Percentiles rank a stretch among this genome's conserved stretches.
Conservation (phyloP, 2,797 vertebrate species). For the Cygnus olor region DNA sequence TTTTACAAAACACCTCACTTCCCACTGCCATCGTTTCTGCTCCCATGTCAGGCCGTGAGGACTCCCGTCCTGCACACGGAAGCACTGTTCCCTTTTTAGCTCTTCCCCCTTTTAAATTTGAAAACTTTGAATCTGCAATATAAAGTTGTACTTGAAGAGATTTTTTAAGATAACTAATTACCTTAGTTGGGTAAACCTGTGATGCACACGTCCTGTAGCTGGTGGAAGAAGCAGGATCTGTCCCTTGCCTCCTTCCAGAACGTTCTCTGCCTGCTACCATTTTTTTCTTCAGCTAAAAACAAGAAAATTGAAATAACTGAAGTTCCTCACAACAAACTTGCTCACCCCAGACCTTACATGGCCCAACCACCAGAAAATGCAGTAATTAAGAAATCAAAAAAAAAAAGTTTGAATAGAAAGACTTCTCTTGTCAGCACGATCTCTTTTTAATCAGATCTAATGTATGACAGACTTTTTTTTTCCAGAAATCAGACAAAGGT, state of each 20-base stretch:
- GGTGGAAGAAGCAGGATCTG: not conserved
- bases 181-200: not conserved
- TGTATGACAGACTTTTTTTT: not conserved
- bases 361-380: not conserved
- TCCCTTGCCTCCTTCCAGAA: not conserved
- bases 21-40: not conserved
- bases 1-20: not conserved
- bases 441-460: not conserved
- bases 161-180: not conserved
- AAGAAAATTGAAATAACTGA: not conserved
- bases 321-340: not conserved
- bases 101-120: not conserved
- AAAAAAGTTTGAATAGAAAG: not conserved
- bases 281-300: not conserved
- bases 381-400: not conserved
- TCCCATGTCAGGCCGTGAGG: rapidly evolving
- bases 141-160: not conserved
- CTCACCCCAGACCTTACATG: not conserved
- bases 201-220: rapidly evolving
- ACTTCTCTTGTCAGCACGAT: rapidly evolving
- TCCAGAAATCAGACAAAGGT: not conserved
- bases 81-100: not conserved
- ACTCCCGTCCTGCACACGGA: rapidly evolving
- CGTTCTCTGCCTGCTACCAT: rapidly evolving
- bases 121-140: not conserved